Conservation (phyloP, 2,113 vertebrate genomes). For the Albula glossodonta region DNA sequence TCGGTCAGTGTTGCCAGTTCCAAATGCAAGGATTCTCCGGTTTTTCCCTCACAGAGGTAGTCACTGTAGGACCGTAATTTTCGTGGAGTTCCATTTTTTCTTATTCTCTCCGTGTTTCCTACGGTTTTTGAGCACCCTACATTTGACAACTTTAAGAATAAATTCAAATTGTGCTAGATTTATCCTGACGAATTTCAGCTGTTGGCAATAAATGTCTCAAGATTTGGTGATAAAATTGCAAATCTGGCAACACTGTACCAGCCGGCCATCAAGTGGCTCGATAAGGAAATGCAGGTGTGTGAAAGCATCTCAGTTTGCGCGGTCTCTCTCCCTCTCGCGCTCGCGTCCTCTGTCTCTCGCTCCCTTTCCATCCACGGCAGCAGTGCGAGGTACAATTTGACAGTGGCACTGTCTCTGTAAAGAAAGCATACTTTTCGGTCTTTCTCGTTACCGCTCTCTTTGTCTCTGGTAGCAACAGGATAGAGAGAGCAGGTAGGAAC, state of each 20-base stretch:
- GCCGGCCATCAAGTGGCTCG: conserved; percentile 81
- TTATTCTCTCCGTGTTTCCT: neutral
- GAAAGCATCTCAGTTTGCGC: conserved; percentile 27
- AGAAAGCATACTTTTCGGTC: conserved; percentile 61
- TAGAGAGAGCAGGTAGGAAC: conserved; percentile 73
- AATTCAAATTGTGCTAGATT: neutral
- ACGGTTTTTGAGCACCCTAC: neutral
- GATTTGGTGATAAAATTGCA: neutral
- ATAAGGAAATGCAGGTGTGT: conserved; percentile 75
- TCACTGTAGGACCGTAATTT: neutral
- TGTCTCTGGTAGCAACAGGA: conserved; percentile 64
- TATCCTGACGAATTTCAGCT: neutral
- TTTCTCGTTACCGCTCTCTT: conserved; percentile 54
- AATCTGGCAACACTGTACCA: conserved; percentile 31
- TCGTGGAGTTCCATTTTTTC: neutral
- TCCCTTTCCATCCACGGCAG: conserved; percentile 54
- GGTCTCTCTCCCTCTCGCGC: conserved; percentile 31
- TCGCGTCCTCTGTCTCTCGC: conserved; percentile 30
- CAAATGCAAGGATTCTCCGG: neutral
- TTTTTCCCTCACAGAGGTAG: neutral
- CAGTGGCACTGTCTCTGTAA: conserved; percentile 57
- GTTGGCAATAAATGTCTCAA: neutral
- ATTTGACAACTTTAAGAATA: neutral
- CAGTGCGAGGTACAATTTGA: conserved; percentile 52
- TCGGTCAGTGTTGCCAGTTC: no score